phyloP scores from a whole-genome alignment of 92 coral and sea anemone genomes.

The Heteractis magnifica region DNA sequence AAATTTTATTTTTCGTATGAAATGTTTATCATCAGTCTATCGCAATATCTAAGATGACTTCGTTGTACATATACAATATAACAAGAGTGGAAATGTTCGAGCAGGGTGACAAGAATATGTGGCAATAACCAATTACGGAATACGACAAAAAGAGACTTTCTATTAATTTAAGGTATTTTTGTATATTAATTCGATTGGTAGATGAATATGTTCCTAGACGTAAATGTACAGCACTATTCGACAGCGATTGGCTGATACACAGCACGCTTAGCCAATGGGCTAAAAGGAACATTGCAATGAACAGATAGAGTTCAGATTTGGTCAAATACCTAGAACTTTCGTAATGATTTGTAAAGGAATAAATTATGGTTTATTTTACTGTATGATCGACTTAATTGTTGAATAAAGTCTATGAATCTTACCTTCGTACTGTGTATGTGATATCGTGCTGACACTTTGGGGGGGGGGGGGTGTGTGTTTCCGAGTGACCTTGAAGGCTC shows the following conservation, averaged over 20 bases:
- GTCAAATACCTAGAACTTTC: neutral
- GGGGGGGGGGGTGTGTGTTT: too few species aligned
- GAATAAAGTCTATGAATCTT: neutral
- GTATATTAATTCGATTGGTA: neutral
- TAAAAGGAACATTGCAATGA: neutral
- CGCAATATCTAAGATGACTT: neutral
- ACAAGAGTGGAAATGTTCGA: neutral
- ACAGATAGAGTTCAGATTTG: neutral
- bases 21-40: neutral
- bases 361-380: neutral
- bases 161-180: neutral
- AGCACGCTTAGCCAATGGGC: neutral
- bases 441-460: too few species aligned
- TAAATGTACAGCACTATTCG: neutral
- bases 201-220: neutral
- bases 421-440: neutral
- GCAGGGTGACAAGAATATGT: neutral
- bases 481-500: too few species aligned
- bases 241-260: neutral
- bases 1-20: neutral
- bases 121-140: neutral
- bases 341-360: neutral
- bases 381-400: neutral
- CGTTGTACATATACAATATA: neutral
- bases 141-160: neutral